Conservation (phyloP, 2,797 vertebrate species). For the Anguilla pacifica region DNA sequence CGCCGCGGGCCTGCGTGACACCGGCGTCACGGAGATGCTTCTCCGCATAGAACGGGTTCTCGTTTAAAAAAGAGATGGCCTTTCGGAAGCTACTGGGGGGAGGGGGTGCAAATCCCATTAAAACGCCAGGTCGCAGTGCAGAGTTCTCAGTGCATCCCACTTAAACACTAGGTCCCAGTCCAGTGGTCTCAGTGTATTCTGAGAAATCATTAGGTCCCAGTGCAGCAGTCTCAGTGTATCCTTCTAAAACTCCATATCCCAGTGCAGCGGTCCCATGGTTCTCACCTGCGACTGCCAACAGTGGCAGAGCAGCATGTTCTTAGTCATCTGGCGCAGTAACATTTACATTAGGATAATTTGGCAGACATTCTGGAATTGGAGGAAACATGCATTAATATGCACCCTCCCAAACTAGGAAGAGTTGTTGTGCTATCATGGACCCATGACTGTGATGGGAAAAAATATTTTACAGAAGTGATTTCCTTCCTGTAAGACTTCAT, state of each 20-base stretch:
- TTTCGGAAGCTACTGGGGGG: not conserved
- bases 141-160: not conserved
- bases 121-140: not conserved
- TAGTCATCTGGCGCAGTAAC: too few species aligned
- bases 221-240: not conserved
- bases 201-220: not conserved
- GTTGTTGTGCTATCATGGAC: not conserved
- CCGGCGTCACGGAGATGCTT: slow-evolving; percentile 1
- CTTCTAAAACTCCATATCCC: not conserved
- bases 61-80: slow-evolving; percentile 13
- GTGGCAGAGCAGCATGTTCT: not conserved
- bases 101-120: not conserved
- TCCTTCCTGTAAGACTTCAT: not conserved
- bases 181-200: not conserved
- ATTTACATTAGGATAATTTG: too few species aligned
- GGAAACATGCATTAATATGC: not conserved
- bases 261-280: not conserved
- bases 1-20: not conserved
- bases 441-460: not conserved
- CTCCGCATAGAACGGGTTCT: not conserved
- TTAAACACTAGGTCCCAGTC: not conserved
- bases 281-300: not conserved
- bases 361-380: too few species aligned
- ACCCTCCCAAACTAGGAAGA: not conserved
- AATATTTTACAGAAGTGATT: too few species aligned